Evolutionary conservation across 2,888 invertebrate species (phyloP).

Genomic region (Caenorhabditis angaria): DNA sequence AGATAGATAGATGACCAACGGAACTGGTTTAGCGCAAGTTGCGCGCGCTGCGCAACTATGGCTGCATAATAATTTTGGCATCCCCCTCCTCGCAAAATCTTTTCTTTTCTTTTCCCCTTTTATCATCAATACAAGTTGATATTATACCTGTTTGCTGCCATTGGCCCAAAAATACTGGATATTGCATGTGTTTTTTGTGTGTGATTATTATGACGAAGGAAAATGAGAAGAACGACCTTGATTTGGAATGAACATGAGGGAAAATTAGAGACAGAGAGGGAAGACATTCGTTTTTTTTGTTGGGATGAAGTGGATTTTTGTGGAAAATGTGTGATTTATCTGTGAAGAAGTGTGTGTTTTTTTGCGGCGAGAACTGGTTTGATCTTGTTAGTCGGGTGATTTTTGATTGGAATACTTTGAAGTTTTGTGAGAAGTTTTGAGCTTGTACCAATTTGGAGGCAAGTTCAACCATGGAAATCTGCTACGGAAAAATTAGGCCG

Average conservation of each 20-base stretch:
- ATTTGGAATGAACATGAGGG: neutral
- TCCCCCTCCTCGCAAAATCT: neutral
- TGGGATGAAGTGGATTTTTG: neutral
- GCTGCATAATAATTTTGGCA: neutral
- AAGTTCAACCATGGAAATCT: too few relatives aligned
- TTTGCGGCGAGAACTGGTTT: too few relatives aligned
- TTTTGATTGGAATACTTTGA: too few relatives aligned
- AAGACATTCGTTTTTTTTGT: too few relatives aligned
- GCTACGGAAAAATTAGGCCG: too few relatives aligned
- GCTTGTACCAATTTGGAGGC: too few relatives aligned
- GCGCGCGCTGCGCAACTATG: too few relatives aligned
- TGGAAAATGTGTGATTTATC: too few relatives aligned
- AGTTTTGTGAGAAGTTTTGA: too few relatives aligned
- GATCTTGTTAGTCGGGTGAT: too few relatives aligned
- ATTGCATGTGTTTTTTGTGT: neutral
- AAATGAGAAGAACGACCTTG: constrained; percentile 4
- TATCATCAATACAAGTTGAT: constrained; percentile 1
- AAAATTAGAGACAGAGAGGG: too few relatives aligned
- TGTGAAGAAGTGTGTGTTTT: too few relatives aligned
- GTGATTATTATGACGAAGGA: neutral
- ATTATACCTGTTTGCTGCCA: neutral
- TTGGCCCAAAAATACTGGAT: neutral
- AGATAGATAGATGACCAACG: neutral
- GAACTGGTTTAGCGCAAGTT: constrained; percentile 4
- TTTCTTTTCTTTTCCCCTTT: neutral